Evolutionary conservation across 2,113 vertebrate genomes (phyloP).

Genomic region (Phaethornis superciliosus): DNA sequence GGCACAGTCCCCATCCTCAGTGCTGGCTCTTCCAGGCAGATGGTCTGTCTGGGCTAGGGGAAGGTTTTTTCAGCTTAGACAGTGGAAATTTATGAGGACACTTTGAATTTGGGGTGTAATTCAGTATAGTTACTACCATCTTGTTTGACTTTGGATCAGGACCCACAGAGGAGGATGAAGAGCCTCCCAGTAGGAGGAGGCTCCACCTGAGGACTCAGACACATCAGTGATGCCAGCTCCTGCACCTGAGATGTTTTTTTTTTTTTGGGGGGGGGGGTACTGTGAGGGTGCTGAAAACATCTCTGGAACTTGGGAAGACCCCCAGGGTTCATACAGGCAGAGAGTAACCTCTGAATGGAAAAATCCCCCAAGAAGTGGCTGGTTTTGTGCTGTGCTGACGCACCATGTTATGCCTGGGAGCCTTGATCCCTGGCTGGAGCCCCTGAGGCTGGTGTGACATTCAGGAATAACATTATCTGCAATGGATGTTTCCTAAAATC

Average conservation of each 20-base stretch:
- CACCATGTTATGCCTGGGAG: neutral
- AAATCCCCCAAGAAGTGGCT: neutral
- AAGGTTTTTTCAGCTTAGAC: neutral
- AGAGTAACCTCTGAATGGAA: neutral
- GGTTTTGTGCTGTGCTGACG: neutral
- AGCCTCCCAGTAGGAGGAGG: neutral
- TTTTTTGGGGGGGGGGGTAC: too few relatives aligned
- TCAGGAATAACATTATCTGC: neutral
- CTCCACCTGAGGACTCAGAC: neutral
- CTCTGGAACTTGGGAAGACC: neutral
- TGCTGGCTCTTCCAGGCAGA: neutral
- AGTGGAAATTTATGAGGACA: neutral
- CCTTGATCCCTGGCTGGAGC: neutral
- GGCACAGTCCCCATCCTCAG: fast-evolving
- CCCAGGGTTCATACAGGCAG: neutral
- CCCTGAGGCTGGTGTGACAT: neutral
- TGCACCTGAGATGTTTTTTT: neutral
- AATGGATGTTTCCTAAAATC: conserved; percentile 32
- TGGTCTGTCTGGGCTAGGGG: neutral
- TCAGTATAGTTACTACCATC: neutral
- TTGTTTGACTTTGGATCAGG: neutral
- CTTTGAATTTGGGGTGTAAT: neutral
- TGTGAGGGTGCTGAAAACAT: fast-evolving
- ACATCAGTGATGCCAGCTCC: neutral
- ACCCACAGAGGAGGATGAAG: neutral